A percentile compares a stretch with the other conserved stretches of the same genome.
These are phyloP conservation scores for Andinoacara biseriatus DNA, from an alignment of 2,113 vertebrate species.

Conservation along the genomic window DNA sequence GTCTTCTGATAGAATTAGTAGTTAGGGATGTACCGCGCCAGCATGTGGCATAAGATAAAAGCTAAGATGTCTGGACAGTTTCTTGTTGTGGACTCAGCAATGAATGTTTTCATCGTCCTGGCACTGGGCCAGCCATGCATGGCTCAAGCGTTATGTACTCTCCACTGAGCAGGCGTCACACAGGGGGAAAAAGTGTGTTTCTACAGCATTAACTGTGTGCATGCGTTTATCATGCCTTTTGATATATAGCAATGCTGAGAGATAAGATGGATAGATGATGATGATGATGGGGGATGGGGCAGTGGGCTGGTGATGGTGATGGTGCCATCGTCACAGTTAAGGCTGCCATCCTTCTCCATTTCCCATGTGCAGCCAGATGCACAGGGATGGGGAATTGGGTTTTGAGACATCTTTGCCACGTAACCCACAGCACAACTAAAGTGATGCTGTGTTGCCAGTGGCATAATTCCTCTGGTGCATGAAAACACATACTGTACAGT, in stretches of 20 bases:
- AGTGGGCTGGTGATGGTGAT: neutral
- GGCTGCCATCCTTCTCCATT: conserved; percentile 6
- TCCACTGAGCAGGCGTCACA: conserved; percentile 38
- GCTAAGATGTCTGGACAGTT: conserved; percentile 49
- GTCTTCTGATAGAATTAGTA: conserved; percentile 16
- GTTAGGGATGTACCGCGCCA: conserved; percentile 19
- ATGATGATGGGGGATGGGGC: neutral
- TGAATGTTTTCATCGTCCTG: conserved; percentile 67
- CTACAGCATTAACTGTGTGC: conserved; percentile 20
- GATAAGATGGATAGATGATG: conserved; percentile 34
- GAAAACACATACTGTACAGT: neutral
- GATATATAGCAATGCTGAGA: conserved; percentile 18
- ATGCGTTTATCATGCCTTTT: conserved; percentile 18
- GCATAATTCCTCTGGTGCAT: conserved; percentile 19
- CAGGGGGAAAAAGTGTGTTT: conserved; percentile 34
- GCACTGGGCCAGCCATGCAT: conserved; percentile 63
- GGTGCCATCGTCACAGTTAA: conserved; percentile 17
- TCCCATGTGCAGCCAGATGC: conserved; percentile 4
- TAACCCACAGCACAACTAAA: conserved; percentile 4
- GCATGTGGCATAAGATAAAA: conserved; percentile 38
- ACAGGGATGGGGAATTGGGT: neutral
- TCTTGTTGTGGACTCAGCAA: conserved; percentile 40
- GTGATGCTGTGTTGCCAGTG: neutral
- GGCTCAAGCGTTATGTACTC: conserved; percentile 61
- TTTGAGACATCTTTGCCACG: neutral